Evolutionary conservation across 23 tunicate species (phyloP), one percentile per base, ranked within the genome.

Genomic region (Botrylloides violaceus): DNA sequence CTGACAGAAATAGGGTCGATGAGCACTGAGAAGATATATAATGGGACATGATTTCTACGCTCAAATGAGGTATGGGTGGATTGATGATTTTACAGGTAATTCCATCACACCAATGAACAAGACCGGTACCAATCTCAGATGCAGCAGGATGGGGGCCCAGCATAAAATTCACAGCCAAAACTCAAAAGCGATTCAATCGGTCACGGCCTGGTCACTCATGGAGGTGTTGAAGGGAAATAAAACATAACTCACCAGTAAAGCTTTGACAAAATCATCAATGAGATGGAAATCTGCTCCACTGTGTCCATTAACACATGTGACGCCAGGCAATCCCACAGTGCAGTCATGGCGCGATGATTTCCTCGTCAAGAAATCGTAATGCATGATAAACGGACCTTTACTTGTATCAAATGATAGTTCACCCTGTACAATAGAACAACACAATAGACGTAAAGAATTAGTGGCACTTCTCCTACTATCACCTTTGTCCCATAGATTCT

Each of bases 401-500:
- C 53, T 43, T 43, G 9, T 78, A 35, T 47, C 66, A 64, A 76
- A 83, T 7, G 82, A 59, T 15, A 83, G 19, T 59, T 83, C 82
- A 7, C 90, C 90, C 76, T 79, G 33, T 1, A 23, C 9, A 59
- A 21, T 9, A 47, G 55, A 47, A 47, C 12, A 47, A 47, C 55
- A 47, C 18, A 12, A 47, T 47, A 12, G 55, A 12, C 55, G 15
- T 47, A 47, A 47, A 47, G 18, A 12, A 47, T n/a, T n/a, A n/a
- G n/a, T n/a, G n/a, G n/a, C n/a, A n/a, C n/a, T n/a, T n/a, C n/a
- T n/a, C n/a, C n/a, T n/a, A n/a, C n/a, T n/a, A n/a, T 71, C 35
- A 80, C 78, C 75, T 78, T 78, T 1, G 92, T 78, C 7, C 92
- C 92, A 57, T 77, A 84, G 34, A 84, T 79, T 64, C 38, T 84